These are phyloP conservation scores for Dicrostonyx torquatus DNA, from an alignment of 2,797 vertebrate species.

Conservation along the genomic window DNA sequence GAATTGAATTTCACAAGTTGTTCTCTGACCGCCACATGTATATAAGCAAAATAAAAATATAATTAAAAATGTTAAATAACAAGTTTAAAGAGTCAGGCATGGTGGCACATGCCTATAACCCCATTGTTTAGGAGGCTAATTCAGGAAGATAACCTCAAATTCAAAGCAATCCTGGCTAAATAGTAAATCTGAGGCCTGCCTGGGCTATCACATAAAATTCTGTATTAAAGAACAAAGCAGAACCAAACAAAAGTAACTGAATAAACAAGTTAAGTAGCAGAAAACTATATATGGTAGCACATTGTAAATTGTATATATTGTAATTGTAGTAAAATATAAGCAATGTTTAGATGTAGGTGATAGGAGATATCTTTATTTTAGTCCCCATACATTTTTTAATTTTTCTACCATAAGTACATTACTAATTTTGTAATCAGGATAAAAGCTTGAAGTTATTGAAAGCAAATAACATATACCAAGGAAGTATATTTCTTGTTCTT, in stretches of 20 bases:
- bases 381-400: not conserved
- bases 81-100: too few species aligned
- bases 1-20: not conserved
- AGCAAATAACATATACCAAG: conserved; percentile 34
- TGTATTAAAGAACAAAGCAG: not conserved
- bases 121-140: not conserved
- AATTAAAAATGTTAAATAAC: too few species aligned
- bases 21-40: too few species aligned
- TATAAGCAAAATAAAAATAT: too few species aligned
- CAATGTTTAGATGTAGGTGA: not conserved
- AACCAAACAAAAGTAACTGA: not conserved
- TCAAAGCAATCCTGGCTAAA: not conserved
- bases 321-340: conserved; percentile 54
- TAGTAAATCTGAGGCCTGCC: not conserved
- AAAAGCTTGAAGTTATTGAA: conserved; percentile 45
- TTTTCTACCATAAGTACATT: not conserved
- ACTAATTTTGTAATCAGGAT: conserved; percentile 36
- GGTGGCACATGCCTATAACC: too few species aligned
- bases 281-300: not conserved
- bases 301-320: not conserved
- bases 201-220: not conserved
- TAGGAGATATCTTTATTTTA: conserved; percentile 17
- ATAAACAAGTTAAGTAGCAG: not conserved
- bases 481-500: conserved; percentile 24
- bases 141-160: not conserved